Evolutionary conservation across 2,113 vertebrate genomes (phyloP).

Genomic region (Oxyura jamaicensis): DNA sequence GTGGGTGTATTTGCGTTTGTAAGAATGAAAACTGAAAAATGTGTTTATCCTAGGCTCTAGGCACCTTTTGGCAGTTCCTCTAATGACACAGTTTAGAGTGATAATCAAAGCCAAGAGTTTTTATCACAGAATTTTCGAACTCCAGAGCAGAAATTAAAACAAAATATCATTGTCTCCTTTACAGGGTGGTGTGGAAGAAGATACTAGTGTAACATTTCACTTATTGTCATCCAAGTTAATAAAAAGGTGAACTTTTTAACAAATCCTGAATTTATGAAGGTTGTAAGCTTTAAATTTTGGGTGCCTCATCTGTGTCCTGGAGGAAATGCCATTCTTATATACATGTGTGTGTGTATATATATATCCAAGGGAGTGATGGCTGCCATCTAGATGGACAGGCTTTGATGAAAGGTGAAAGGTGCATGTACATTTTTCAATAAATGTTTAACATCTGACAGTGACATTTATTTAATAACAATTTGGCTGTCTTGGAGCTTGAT

Average conservation of each 20-base stretch:
- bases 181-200: background rate
- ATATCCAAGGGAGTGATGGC: background rate
- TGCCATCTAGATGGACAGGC: background rate
- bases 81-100: slow-evolving; percentile 26
- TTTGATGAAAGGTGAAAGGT: background rate
- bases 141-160: background rate
- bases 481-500: background rate
- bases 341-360: too few species aligned
- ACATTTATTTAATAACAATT: background rate
- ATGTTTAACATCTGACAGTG: background rate
- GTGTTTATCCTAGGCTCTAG: slow-evolving; percentile 16
- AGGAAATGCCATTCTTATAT: background rate
- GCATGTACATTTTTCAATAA: background rate
- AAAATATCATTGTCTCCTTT: background rate
- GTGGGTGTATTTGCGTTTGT: slow-evolving; percentile 44
- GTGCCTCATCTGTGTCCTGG: background rate
- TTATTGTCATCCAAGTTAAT: background rate
- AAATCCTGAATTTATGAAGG: background rate
- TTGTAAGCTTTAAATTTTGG: background rate
- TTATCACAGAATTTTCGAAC: background rate
- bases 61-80: slow-evolving; percentile 45
- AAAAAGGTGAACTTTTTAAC: background rate
- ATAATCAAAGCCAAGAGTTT: slow-evolving; percentile 38
- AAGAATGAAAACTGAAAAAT: slow-evolving; percentile 43
- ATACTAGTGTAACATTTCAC: background rate